Percentiles rank a stretch among this genome's conserved stretches.
Conservation (phyloP, 2,888 invertebrate genomes). For the Lithosia quadra region DNA sequence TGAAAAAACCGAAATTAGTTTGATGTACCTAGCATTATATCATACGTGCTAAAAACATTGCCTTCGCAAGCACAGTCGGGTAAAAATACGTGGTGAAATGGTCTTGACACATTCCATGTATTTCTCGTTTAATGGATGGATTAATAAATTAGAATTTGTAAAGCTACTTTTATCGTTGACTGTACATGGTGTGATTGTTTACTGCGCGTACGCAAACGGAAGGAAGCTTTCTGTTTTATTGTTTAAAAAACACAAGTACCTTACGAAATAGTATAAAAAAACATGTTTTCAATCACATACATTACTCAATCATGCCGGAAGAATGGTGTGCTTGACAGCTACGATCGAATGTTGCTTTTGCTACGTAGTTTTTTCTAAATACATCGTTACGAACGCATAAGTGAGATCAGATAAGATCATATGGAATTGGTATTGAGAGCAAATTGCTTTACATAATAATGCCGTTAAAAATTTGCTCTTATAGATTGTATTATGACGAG, state of each 20-base stretch:
- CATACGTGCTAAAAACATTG: too few species aligned
- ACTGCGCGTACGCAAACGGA: slow-evolving; percentile 25
- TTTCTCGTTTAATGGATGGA: too few species aligned
- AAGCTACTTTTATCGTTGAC: too few species aligned
- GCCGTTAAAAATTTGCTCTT: slow-evolving; percentile 4
- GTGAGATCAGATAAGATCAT: slow-evolving; percentile 21
- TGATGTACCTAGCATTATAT: too few species aligned
- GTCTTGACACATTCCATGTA: too few species aligned
- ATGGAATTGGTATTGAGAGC: slow-evolving; percentile 15
- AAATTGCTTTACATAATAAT: slow-evolving; percentile 27
- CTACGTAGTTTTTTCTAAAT: slow-evolving; percentile 15
- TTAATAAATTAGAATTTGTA: too few species aligned
- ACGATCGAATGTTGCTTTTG: slow-evolving; percentile 16
- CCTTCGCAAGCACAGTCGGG: too few species aligned
- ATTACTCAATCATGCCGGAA: slow-evolving; percentile 44
- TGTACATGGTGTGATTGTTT: slow-evolving; percentile 17
- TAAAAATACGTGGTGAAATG: too few species aligned
- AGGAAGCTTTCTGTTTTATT: slow-evolving; percentile 45
- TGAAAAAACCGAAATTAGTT: too few species aligned
- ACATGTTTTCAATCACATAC: not conserved
- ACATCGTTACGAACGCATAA: slow-evolving; percentile 19
- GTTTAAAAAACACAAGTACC: slow-evolving; percentile 25
- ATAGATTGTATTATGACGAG: not conserved
- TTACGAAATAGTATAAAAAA: slow-evolving; percentile 22
- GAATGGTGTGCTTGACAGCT: slow-evolving; percentile 19